Base-by-base conservation (phyloP, 2,113 vertebrate species). In the Coracopsis vasa region DNA sequence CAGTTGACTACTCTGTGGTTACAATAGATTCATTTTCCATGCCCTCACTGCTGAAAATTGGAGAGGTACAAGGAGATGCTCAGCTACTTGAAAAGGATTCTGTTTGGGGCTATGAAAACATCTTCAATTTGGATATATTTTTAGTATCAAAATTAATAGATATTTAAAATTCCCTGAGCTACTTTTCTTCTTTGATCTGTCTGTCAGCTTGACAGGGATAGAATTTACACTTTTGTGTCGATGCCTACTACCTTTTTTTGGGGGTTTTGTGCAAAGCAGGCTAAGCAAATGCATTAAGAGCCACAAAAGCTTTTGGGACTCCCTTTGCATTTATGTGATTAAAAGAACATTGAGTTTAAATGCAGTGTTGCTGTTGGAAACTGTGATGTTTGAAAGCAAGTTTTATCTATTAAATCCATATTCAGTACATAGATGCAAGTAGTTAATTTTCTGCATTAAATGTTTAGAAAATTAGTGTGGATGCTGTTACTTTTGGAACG, bases 281-380 rank as follows among this genome's bases (percentile, higher is more conserved):
- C 94, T 93, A 74, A 79, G 86, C 50, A 92, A 78, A 95, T 90
- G 94, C 82, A 89, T 97, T 66, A 93, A 94, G 71, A 94, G 66
- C 84, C 72, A 81, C 58, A 94, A 87, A 96, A 86, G 87, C 94
- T 93, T 95, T 88, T 91, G 91, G 71, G 82, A 97, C 84, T 97
- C 82, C 78, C 95, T 95, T 96, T 97, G 80, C 88, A 95, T 94
- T 98, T 96, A 90, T 64, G 90, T 86, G 89, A 97, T 95, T 95
- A 95, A 89, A 96, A 94, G 86, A 97, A 75, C 56, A 95, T 51
- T 92, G 81, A 84, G 35, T 90, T 97, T 94, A 97, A 97, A 78
- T 95, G 82, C 73, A 91, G 80, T 96, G 74, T 94, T 73, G 41
- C 92, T 95, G 64, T 95, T 89, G 92, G 92, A 96, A 96, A 91